A percentile compares a stretch with the other conserved stretches of the same genome.
phyloP scores from a whole-genome alignment of 1,140 invertebrate species.

The Goniozus legneri region DNA sequence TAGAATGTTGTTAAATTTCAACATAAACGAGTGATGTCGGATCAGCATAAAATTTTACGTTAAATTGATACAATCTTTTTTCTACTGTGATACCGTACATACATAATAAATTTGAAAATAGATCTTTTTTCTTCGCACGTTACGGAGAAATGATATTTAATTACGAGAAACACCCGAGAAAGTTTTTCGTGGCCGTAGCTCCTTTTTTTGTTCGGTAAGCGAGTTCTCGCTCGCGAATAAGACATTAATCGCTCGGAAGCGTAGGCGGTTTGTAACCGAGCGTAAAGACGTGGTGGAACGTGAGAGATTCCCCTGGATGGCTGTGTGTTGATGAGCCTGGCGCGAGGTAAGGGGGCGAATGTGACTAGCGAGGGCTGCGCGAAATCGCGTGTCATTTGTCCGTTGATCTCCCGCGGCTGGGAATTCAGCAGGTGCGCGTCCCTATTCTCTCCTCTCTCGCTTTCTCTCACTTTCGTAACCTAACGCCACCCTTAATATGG shows the following conservation, averaged over 20 bases:
- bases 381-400: slow-evolving; percentile 56
- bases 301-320: slow-evolving; percentile 6
- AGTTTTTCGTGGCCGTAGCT: too few relatives aligned
- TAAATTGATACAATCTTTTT: too few relatives aligned
- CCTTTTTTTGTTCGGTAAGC: too few relatives aligned
- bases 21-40: too few relatives aligned
- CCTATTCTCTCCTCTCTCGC: not conserved
- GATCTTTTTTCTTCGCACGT: too few relatives aligned
- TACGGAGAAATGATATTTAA: too few relatives aligned
- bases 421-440: slow-evolving; percentile 44
- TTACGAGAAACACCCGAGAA: too few relatives aligned
- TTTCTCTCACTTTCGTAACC: not conserved
- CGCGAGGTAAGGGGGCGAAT: slow-evolving; percentile 6
- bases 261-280: slow-evolving; percentile 43
- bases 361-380: slow-evolving; percentile 23
- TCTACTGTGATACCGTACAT: too few relatives aligned
- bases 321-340: not conserved
- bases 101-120: too few relatives aligned
- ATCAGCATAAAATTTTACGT: too few relatives aligned
- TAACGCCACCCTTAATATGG: not conserved
- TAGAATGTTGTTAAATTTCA: too few relatives aligned
- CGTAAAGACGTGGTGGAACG: slow-evolving; percentile 21
- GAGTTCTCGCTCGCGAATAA: slow-evolving; percentile 35
- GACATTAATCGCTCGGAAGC: slow-evolving; percentile 45
- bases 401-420: slow-evolving; percentile 52